Evolutionary conservation across 1,140 invertebrate genomes (phyloP), one percentile per base, ranked within the genome.

Genomic region (Lethocerus indicus): DNA sequence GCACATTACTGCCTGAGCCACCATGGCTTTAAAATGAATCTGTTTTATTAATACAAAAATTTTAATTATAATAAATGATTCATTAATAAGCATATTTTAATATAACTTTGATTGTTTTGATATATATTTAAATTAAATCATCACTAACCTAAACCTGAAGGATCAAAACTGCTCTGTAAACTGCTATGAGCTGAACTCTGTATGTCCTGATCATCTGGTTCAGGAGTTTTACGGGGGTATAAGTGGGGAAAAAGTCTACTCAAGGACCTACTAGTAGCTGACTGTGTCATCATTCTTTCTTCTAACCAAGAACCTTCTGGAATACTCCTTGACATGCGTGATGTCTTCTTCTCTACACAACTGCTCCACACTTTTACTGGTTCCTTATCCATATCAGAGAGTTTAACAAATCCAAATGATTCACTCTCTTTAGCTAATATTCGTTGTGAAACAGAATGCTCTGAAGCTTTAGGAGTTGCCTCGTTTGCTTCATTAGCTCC

Each of bases 301-400:
- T 75, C 73, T 39, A 76, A 71, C 72, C 73, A 75, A 6, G 75
- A 76, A 40, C 72, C 75, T 54, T 79, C 76, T 2, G 74, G 71
- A 51, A 78, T 74, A 61, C 64, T 71, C 28, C 57, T 65, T 26
- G 63, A 66, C 66, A 71, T 68, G 1, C 68, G 0, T 56, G 47
- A 18, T 47, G 54, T 53, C 55, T 58, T n/a, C 21, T 26, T 4
- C 42, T 29, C 36, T n/a, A n/a, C n/a, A n/a, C n/a, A n/a, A 56
- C 42, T n/a, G 32, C 18, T 4, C 24, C 29, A 28, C 26, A 32
- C 23, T 47, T 47, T n/a, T 25, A 40, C 12, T 26, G 44, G 49
- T 50, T 51, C 50, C 29, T 56, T 55, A 52, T 75, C 73, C 54
- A 75, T 62, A 56, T 77, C 74, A 3, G 74, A 75, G 2, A 74